Percentiles rank a stretch among this genome's conserved stretches.
Conservation (phyloP, 2,888 invertebrate genomes). For the Apamea sordens region DNA sequence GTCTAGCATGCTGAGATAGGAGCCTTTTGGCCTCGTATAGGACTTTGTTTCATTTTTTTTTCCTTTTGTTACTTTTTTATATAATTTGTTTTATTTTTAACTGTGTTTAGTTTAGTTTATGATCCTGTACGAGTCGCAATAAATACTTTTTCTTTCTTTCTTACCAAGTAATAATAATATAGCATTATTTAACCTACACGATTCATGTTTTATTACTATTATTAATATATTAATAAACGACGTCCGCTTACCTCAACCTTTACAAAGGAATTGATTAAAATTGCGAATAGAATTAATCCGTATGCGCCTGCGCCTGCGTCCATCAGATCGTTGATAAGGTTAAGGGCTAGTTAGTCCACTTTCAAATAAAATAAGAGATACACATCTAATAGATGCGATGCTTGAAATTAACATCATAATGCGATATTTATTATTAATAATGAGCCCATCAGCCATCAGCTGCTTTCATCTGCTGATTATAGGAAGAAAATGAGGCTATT, state of each 20-base stretch:
- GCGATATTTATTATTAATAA: constrained; percentile 45
- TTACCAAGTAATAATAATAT: neutral
- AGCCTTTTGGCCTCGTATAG: too few species aligned
- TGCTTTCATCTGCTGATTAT: constrained; percentile 39
- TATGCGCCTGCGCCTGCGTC: constrained; percentile 41
- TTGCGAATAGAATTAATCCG: constrained; percentile 48
- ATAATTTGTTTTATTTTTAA: too few species aligned
- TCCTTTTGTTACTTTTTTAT: too few species aligned
- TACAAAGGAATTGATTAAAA: constrained; percentile 49
- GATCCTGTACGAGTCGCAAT: too few species aligned
- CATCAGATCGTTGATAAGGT: constrained; percentile 43
- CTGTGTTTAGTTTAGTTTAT: too few species aligned
- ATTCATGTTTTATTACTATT: constrained; percentile 3
- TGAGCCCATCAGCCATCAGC: constrained; percentile 21
- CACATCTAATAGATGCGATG: constrained; percentile 30
- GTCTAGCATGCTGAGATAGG: too few species aligned
- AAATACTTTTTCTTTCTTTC: too few species aligned
- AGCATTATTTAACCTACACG: constrained; percentile 17
- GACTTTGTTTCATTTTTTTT: too few species aligned
- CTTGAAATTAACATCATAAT: constrained; percentile 47
- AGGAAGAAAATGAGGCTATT: constrained; percentile 33
- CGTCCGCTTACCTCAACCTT: constrained; percentile 38
- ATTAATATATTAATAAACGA: constrained; percentile 21
- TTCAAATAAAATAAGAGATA: constrained; percentile 45
- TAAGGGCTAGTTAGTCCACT: constrained; percentile 17